phyloP scores from a whole-genome alignment of 2,113 vertebrate species.

The Channa argus region DNA sequence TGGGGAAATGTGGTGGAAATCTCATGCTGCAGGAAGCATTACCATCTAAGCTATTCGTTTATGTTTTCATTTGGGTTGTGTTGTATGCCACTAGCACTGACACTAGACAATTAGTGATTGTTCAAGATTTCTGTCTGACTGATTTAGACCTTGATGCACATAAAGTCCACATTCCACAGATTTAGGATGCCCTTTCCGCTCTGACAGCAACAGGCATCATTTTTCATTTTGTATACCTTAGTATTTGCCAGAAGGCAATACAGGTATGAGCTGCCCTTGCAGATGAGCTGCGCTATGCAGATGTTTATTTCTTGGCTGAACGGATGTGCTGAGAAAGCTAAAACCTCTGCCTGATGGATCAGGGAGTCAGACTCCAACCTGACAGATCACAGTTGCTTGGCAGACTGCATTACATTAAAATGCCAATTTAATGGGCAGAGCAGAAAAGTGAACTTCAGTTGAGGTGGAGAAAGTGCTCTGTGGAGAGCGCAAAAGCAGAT shows the following conservation, averaged over 20 bases:
- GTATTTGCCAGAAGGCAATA: conserved; percentile 31
- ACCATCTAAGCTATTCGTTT: not conserved
- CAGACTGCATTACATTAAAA: conserved; percentile 45
- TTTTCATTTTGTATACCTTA: conserved; percentile 45
- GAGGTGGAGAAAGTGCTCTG: conserved; percentile 8
- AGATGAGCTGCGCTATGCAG: not conserved
- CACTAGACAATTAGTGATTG: not conserved
- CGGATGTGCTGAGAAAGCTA: conserved; percentile 43
- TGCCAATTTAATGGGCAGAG: conserved; percentile 35
- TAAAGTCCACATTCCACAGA: conserved; percentile 14
- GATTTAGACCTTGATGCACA: conserved; percentile 23
- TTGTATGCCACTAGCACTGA: not conserved
- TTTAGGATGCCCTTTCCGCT: not conserved
- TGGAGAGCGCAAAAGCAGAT: conserved; percentile 25
- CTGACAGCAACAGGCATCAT: conserved; percentile 48
- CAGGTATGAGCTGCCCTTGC: conserved; percentile 19
- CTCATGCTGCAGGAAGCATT: conserved; percentile 2
- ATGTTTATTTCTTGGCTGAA: conserved; percentile 66
- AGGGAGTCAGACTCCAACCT: conserved; percentile 33
- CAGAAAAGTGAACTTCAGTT: conserved; percentile 31
- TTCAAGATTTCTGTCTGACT: conserved; percentile 34
- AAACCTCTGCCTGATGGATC: conserved; percentile 24
- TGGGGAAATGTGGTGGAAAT: not conserved
- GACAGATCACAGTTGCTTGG: conserved; percentile 67
- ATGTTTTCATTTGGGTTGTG: conserved; percentile 3